Evolutionary conservation across 2,888 invertebrate genomes (phyloP), one percentile per base, ranked within the genome.

Genomic region (Pseudococcus longispinus): DNA sequence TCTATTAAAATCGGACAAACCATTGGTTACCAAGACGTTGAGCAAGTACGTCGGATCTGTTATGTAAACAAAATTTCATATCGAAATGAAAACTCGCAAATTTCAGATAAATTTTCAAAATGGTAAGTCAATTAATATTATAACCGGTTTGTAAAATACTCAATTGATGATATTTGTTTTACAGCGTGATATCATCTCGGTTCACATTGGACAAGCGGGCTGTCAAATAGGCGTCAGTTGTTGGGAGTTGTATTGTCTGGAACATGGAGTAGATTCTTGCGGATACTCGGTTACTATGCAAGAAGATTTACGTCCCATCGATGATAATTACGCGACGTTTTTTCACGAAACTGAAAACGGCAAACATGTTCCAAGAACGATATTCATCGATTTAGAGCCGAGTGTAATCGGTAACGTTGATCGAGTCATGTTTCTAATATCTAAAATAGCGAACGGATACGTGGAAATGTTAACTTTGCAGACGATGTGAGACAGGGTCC

Each of bases 291-390:
- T 23, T 29, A n/a, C 77, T 4, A 84, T 84, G 55, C 74, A 77
- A 32, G 86, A 80, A 23, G 86, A 86, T 37, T 26, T 42, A 8
- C 44, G 46, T 13, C 80, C 86, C 23, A 37, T 86, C 9, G 86
- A 86, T 46, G 77, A 86, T 20, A 86, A 86, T 20, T 86, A 86
- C 37, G 77, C 74, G n/a, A 86, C 86, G n/a, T 86, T 86, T 80
- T 86, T 86, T 51, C 86, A 86, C 55, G 77, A 86, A 23, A 86
- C 86, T 32, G 86, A 86, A 37, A 86, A 32, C 15, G 86, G 86
- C 13, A 86, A 86, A 86, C 44, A 86, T 37, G 80, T 86, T 9
- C 86, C 86, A 3, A 80, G 86, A n/a, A 86, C 86, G 2, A 29
- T 86, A 13, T 86, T 86, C 29, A 86, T 86, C 18, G 86, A 86